Evolutionary conservation across 2,888 invertebrate genomes (phyloP).

Genomic region (Mimachlamys varia): DNA sequence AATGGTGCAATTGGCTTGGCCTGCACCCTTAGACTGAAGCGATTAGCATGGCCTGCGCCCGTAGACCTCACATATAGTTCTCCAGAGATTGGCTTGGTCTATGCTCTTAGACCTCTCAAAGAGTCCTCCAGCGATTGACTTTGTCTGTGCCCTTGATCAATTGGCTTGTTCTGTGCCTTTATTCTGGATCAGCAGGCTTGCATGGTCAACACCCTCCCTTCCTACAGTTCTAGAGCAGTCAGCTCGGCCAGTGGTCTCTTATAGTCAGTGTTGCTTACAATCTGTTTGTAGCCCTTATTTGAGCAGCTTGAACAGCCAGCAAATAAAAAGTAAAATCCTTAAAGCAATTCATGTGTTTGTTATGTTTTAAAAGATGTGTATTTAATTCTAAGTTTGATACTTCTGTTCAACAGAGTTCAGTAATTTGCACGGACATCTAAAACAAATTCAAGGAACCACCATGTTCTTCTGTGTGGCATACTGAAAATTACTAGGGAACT

Average conservation of each 20-base stretch:
- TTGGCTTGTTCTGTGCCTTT: neutral
- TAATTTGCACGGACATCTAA: too few species aligned
- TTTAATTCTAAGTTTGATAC: neutral
- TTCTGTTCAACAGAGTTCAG: too few species aligned
- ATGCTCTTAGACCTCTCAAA: neutral
- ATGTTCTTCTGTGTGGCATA: too few species aligned
- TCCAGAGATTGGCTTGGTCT: neutral
- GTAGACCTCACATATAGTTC: too few species aligned
- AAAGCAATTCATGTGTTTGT: neutral
- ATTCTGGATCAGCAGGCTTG: neutral
- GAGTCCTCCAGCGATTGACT: too few species aligned
- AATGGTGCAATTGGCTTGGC: neutral
- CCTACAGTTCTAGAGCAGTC: neutral
- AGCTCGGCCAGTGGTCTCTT: neutral
- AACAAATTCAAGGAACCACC: too few species aligned
- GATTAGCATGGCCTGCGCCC: too few species aligned
- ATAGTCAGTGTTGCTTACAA: neutral
- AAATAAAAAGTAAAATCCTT: constrained; percentile 2
- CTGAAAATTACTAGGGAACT: too few species aligned
- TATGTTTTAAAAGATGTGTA: neutral
- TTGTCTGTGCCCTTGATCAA: too few species aligned
- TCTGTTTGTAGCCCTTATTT: constrained; percentile 18
- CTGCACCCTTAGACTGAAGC: neutral
- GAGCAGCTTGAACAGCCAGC: constrained; percentile 3
- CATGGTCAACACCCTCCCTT: neutral